Percentiles rank a stretch among this genome's conserved stretches.
Evolutionary conservation across 2,797 vertebrate genomes (phyloP).

Genomic region (Gymnoscopelus braueri): DNA sequence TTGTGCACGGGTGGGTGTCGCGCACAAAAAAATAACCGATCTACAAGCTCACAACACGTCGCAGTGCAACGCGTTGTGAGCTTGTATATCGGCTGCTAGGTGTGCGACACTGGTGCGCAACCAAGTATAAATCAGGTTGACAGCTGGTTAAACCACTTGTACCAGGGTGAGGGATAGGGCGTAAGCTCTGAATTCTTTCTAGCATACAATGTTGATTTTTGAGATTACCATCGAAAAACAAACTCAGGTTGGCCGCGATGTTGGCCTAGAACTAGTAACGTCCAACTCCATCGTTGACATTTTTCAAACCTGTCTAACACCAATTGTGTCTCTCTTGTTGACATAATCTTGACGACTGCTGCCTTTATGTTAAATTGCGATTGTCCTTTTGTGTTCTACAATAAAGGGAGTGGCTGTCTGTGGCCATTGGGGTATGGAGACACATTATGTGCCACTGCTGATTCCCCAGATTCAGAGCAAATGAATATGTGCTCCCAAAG

Average conservation of each 20-base stretch:
- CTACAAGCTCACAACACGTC: no score
- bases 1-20: no score
- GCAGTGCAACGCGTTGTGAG: no score
- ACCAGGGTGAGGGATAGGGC: background rate
- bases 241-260: background rate
- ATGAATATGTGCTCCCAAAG: constrained; percentile 63
- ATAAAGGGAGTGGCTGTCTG: constrained; percentile 66
- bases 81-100: no score
- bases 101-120: no score
- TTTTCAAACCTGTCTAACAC: constrained; percentile 6
- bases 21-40: no score
- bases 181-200: background rate
- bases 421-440: constrained; percentile 34
- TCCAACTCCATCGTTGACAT: background rate
- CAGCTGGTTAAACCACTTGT: background rate
- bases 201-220: background rate
- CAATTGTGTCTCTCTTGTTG: constrained; percentile 10
- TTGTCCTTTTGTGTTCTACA: constrained; percentile 62
- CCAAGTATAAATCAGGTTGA: background rate
- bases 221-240: background rate
- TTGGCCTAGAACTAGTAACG: background rate
- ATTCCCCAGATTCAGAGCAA: constrained; percentile 62
- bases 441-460: constrained; percentile 48
- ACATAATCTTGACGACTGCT: background rate
- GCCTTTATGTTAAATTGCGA: constrained; percentile 24